Conservation (phyloP, 2,113 vertebrate species). For the Peromyscus californicus region DNA sequence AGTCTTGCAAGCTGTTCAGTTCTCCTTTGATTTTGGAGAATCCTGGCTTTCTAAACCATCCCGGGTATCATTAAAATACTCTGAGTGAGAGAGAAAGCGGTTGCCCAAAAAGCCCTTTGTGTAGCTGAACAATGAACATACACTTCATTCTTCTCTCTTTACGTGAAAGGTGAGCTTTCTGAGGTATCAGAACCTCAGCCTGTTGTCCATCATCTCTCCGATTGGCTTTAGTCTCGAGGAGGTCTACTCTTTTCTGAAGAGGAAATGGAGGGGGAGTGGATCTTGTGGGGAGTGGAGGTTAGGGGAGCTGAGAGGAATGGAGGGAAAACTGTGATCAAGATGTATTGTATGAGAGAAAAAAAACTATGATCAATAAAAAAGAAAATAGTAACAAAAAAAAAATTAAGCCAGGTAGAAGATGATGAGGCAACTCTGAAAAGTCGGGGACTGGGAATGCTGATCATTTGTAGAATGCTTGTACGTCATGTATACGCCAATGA, state of each 20-base stretch:
- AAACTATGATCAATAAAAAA: neutral
- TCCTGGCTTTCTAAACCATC: neutral
- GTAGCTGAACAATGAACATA: neutral
- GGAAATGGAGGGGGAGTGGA: too few species aligned
- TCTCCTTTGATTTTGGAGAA: neutral
- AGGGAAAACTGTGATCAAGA: neutral
- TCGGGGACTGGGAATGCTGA: neutral
- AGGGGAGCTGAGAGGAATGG: too few species aligned
- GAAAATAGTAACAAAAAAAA: neutral
- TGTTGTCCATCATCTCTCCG: neutral
- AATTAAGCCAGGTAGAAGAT: neutral
- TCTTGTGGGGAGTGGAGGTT: neutral
- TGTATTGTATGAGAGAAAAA: neutral
- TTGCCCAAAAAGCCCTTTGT: neutral
- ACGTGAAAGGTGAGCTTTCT: neutral
- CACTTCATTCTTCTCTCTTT: neutral
- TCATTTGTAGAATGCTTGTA: neutral
- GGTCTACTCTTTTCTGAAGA: too few species aligned
- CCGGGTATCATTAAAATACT: neutral
- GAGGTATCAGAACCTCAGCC: neutral
- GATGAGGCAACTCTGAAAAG: too few species aligned
- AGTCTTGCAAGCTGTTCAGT: neutral
- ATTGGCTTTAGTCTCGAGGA: neutral
- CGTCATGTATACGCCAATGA: neutral
- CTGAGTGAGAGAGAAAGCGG: neutral